Evolutionary conservation across 1,140 invertebrate genomes (phyloP).

Genomic region (Drosophila baimaii): DNA sequence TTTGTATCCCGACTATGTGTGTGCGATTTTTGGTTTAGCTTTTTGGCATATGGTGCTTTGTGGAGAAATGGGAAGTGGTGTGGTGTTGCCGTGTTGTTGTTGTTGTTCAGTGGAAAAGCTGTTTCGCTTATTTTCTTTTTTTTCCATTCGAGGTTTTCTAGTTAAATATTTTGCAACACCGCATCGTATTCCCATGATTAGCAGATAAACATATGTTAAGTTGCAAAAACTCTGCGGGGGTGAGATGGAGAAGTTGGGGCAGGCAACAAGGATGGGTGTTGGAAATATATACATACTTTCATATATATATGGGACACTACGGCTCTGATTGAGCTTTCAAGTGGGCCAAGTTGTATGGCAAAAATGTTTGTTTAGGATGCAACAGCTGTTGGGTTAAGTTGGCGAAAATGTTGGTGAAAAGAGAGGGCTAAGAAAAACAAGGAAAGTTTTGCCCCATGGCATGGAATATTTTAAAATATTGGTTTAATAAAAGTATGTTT

Average conservation of each 20-base stretch:
- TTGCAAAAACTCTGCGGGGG: constrained; percentile 13
- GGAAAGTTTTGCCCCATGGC: not conserved
- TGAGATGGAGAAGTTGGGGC: constrained; percentile 3
- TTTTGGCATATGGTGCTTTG: constrained; percentile 53
- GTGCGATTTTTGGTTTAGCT: constrained; percentile 48
- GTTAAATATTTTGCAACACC: constrained; percentile 52
- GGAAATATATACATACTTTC: not conserved
- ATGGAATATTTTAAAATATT: constrained; percentile 3
- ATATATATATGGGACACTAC: constrained; percentile 8
- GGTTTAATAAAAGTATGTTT: not conserved
- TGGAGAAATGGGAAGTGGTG: constrained; percentile 1
- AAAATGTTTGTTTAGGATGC: constrained; percentile 43
- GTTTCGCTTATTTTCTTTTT: constrained; percentile 33
- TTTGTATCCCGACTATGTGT: constrained; percentile 19
- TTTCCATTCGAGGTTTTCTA: constrained; percentile 26
- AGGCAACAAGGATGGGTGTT: not conserved
- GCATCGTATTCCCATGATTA: constrained; percentile 55
- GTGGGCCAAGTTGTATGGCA: constrained; percentile 4
- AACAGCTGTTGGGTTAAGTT: constrained; percentile 36
- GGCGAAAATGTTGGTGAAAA: constrained; percentile 8
- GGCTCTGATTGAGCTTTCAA: constrained; percentile 41
- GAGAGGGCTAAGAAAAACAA: not conserved
- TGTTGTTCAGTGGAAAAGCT: constrained; percentile 42
- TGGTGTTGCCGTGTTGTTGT: constrained; percentile 14
- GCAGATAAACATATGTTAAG: constrained; percentile 61